Base-by-base conservation (phyloP, 2,888 invertebrate genomes). In the Limenitis camilla region DNA sequence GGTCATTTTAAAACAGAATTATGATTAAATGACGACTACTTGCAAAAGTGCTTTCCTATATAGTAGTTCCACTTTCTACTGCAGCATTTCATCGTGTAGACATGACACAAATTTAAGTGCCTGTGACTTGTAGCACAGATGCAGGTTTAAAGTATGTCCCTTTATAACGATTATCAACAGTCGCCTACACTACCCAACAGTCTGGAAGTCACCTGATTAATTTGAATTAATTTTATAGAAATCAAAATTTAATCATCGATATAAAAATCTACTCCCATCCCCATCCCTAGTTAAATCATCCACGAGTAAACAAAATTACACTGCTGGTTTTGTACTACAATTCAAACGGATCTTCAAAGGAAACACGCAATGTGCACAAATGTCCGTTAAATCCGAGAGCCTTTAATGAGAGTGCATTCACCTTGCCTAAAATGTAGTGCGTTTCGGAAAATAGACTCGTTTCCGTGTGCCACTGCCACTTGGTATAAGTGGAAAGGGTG, bases 391-490 rank as follows among this genome's bases (percentile, higher is more conserved):
- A 79, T 69, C 72, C 71, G 74, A 72, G 70, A 72, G 78, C 75
- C 77, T 83, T 84, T 85, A 85, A 85, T 84, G 80, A 84, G 84
- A 81, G 85, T 74, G 76, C 86, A 66, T 83, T 81, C 76, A 82
- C 78, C 83, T 75, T 76, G 51, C 58, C 52, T 73, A 73, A 76
- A 78, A 75, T 72, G 74, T 71, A 71, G 73, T 75, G 70, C 70
- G 73, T 74, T 81, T 82, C 75, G 71, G 77, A 80, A 79, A 74
- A 77, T 70, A 68, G 69, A 68, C 65, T 68, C 76, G 72, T 81
- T 84, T 83, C 84, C 83, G 83, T 83, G 79, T 61, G 59, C 54
- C 54, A n/a, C n/a, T n/a, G 53, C 53, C 58, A 54, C 58, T 58
- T 45, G 42, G 57, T 47, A 41, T 55, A 46, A 49, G 40, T 40